Evolutionary conservation across 2,113 vertebrate species (phyloP).

Genomic region (Carettochelys insculpta): DNA sequence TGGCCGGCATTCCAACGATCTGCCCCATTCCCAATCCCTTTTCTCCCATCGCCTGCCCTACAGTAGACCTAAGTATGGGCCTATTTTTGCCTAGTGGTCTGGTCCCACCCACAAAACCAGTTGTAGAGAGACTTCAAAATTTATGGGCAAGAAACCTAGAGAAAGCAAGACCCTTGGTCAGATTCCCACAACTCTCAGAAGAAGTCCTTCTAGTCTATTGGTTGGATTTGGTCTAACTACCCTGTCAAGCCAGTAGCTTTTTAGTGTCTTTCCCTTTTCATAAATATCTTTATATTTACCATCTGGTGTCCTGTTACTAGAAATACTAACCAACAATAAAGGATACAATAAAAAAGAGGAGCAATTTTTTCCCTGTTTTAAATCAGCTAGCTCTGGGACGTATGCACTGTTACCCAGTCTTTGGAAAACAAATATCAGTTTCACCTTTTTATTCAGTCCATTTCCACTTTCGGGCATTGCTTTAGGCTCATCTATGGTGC

Average conservation of each 20-base stretch:
- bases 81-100: neutral
- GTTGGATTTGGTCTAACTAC: neutral
- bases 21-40: neutral
- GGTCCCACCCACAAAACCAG: rapidly evolving
- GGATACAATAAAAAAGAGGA: neutral
- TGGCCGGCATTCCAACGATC: neutral
- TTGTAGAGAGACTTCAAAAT: neutral
- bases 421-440: neutral
- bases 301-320: neutral
- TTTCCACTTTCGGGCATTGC: neutral
- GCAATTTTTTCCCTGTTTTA: neutral
- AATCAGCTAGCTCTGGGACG: neutral
- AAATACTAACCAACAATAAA: neutral
- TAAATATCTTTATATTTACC: neutral
- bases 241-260: neutral
- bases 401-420: neutral
- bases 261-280: neutral
- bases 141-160: rapidly evolving
- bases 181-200: neutral
- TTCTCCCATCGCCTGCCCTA: neutral
- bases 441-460: neutral
- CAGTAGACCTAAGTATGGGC: neutral
- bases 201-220: neutral
- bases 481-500: neutral
- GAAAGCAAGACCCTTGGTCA: neutral